Base-by-base conservation (phyloP, 2,797 vertebrate genomes). In the Mycteria americana region DNA sequence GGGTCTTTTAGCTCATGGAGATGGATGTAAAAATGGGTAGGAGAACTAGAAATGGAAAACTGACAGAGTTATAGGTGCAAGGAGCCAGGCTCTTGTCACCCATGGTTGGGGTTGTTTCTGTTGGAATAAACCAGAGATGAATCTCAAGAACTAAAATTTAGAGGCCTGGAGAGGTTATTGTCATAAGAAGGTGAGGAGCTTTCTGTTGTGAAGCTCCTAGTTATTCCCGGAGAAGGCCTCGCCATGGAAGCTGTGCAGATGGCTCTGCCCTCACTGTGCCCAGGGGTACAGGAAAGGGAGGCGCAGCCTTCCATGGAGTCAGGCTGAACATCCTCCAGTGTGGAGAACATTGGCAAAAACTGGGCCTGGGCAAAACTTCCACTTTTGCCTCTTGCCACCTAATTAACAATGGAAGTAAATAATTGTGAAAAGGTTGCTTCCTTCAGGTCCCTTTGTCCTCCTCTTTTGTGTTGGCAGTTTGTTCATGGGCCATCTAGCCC, bases 21-120 rank as follows among this genome's bases (percentile, higher is more conserved):
- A 18, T 48, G 50, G 28, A 57, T 78, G 50, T 62, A 84, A 88
- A 94, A 88, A 63, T 75, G 3, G 6, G 51, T 81, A 51, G 76
- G 68, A 89, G 74, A 94, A 54, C 64, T 76, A 56, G 59, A 91
- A 88, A 85, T 39, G 39, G 35, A 64, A 87, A 87, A 80, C 37
- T 17, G 41, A 21, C 25, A 65, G 45, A 69, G 33, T 16, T 80
- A 56, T 63, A 84, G 21, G 19, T 86, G 28, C 39, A 53, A 78
- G 63, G 43, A 89, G 21, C 25, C 45, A 78, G 62, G n/a, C 45
- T 86, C n/a, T 93, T 84, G 30, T 60, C 46, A 75, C 57, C 41
- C 39, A 37, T 8, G 50, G 13, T 23, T 88, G 50, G 22, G 10
- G 17, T 89, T 57, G 39, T 75, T 62, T 76, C 39, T 63, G 1